phyloP scores from a whole-genome alignment of 2,797 vertebrate genomes.

The Octomys mimax region DNA sequence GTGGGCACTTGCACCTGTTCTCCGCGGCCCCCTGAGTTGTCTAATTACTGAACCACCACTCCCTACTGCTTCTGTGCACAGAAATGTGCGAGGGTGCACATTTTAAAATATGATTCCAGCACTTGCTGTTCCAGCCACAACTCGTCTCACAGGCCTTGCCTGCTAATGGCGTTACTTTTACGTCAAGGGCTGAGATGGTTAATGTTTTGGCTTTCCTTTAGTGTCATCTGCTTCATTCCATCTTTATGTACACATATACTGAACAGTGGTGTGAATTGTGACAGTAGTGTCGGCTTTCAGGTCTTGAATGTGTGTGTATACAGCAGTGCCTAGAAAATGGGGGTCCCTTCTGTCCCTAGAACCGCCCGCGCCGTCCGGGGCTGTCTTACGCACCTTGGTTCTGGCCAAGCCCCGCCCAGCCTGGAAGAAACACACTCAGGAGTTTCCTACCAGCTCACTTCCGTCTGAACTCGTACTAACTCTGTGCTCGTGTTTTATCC shows the following conservation, averaged over 20 bases:
- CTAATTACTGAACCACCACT: background rate
- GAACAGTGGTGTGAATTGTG: background rate
- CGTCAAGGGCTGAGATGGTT: constrained; percentile 15
- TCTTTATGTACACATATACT: background rate
- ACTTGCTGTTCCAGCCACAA: constrained; percentile 35
- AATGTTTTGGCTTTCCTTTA: constrained; percentile 29
- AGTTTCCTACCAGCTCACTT: constrained; percentile 51
- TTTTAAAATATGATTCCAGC: constrained; percentile 20
- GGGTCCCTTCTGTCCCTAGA: background rate
- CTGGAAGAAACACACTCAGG: background rate
- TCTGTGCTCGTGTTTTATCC: constrained; percentile 83
- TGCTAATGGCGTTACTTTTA: constrained; percentile 12
- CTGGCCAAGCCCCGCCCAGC: background rate
- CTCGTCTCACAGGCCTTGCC: constrained; percentile 29
- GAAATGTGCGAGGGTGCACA: background rate
- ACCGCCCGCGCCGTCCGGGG: background rate
- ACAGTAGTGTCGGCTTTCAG: background rate
- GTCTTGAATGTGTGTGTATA: background rate
- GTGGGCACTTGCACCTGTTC: background rate
- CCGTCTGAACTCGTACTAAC: constrained; percentile 46
- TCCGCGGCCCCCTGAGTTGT: background rate
- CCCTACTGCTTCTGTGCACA: background rate
- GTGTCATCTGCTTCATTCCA: background rate
- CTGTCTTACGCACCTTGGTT: background rate
- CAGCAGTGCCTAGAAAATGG: background rate